phyloP scores from a whole-genome alignment of 2,797 vertebrate species.

The Emys orbicularis region DNA sequence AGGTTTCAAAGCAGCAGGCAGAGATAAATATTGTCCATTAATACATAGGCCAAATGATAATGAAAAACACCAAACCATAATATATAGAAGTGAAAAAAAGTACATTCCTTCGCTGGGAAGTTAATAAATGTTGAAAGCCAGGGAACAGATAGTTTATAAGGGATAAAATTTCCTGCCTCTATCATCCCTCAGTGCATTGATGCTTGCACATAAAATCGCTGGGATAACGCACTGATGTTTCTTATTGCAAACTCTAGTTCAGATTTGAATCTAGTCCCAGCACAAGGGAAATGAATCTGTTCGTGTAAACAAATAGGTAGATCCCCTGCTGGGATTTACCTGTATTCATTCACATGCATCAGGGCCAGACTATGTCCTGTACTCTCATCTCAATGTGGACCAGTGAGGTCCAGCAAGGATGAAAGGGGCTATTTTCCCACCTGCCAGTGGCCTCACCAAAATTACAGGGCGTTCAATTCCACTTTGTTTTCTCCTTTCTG shows the following conservation, averaged over 20 bases:
- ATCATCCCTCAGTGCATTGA: neutral
- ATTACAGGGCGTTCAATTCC: neutral
- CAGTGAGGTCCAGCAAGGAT: neutral
- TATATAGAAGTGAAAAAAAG: neutral
- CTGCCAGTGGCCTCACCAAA: neutral
- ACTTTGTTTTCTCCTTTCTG: neutral
- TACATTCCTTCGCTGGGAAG: neutral
- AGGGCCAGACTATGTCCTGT: neutral
- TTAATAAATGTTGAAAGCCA: slow-evolving; percentile 3
- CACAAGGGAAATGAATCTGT: neutral
- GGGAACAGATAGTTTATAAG: neutral
- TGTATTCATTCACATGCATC: neutral
- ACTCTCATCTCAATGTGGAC: neutral
- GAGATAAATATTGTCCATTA: neutral
- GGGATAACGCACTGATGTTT: neutral
- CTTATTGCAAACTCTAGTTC: neutral
- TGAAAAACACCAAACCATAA: neutral
- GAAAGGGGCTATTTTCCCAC: neutral
- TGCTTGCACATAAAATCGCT: neutral
- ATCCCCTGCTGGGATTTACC: neutral
- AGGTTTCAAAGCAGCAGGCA: neutral
- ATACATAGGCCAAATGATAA: neutral
- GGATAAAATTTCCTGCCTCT: slow-evolving; percentile 8
- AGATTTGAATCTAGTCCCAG: neutral
- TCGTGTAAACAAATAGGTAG: slow-evolving; percentile 9